Conservation (phyloP, 2,113 vertebrate genomes). For the Enhydra lutris region DNA sequence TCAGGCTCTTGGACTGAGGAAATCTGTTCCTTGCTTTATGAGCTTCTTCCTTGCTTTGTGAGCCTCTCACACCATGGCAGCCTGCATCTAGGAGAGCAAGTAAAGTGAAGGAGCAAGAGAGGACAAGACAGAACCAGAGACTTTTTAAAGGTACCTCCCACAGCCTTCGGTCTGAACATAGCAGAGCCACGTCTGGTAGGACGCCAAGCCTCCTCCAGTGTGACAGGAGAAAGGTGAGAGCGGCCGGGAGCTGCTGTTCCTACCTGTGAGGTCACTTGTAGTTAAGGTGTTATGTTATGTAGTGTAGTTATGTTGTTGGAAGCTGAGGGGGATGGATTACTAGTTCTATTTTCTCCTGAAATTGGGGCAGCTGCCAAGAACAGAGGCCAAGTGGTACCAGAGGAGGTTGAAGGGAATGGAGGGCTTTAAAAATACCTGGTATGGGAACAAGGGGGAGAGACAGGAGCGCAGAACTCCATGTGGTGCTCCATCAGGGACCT, state of each 20-base stretch:
- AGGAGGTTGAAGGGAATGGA: background rate
- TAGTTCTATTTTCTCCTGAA: background rate
- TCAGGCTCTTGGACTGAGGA: background rate
- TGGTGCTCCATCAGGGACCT: background rate
- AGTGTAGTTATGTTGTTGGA: background rate
- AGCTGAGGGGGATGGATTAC: background rate
- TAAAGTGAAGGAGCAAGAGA: background rate
- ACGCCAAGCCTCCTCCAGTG: background rate
- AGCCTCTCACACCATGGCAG: background rate
- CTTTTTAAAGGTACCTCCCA: background rate
- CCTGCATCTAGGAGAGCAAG: background rate
- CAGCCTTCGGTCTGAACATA: background rate
- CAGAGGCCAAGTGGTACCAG: background rate
- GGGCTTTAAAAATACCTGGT: background rate
- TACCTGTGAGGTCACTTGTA: background rate
- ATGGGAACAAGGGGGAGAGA: background rate
- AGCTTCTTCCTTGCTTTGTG: background rate
- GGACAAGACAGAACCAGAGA: background rate
- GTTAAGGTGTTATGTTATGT: background rate
- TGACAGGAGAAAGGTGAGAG: background rate
- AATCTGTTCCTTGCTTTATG: background rate
- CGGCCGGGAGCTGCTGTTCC: background rate
- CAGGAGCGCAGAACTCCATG: accelerated
- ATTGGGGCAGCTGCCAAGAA: background rate
- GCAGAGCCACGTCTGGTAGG: accelerated